Percentiles rank a stretch among this genome's conserved stretches.
phyloP scores from a whole-genome alignment of 2,888 invertebrate species.

The Laspeyria flexula region DNA sequence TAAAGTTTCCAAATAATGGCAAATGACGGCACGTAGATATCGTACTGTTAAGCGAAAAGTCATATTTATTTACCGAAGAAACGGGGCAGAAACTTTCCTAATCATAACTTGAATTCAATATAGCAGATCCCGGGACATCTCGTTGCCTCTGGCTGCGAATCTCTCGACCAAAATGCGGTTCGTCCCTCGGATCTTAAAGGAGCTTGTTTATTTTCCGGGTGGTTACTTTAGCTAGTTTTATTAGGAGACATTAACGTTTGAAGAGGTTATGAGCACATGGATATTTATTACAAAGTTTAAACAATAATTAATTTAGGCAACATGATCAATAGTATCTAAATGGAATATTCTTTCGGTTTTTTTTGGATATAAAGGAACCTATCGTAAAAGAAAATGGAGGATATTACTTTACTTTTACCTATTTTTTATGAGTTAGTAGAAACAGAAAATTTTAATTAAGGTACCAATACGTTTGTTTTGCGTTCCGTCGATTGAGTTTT shows the following conservation, averaged over 20 bases:
- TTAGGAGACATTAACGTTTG: constrained; percentile 39
- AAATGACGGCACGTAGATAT: constrained; percentile 33
- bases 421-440: background rate
- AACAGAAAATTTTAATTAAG: constrained; percentile 34
- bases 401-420: background rate
- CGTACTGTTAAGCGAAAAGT: constrained; percentile 39
- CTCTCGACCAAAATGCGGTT: constrained; percentile 49
- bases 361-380: too few relatives aligned
- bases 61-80: constrained; percentile 49
- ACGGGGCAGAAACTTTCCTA: constrained; percentile 62
- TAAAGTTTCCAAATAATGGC: constrained; percentile 26
- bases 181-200: constrained; percentile 60
- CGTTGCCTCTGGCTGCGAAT: constrained; percentile 66
- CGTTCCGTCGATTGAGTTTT: constrained; percentile 47
- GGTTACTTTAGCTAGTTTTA: constrained; percentile 65
- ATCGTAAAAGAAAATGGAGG: background rate
- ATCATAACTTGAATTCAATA: constrained; percentile 76
- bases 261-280: constrained; percentile 9
- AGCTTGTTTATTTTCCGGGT: constrained; percentile 75
- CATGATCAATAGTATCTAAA: too few relatives aligned
- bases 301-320: background rate
- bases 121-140: constrained; percentile 58
- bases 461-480: constrained; percentile 29
- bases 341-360: too few relatives aligned
- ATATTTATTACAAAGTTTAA: constrained; percentile 5